Percentiles rank a stretch among this genome's conserved stretches.
Conservation (phyloP, 2,888 invertebrate genomes). For the Pomacea canaliculata region DNA sequence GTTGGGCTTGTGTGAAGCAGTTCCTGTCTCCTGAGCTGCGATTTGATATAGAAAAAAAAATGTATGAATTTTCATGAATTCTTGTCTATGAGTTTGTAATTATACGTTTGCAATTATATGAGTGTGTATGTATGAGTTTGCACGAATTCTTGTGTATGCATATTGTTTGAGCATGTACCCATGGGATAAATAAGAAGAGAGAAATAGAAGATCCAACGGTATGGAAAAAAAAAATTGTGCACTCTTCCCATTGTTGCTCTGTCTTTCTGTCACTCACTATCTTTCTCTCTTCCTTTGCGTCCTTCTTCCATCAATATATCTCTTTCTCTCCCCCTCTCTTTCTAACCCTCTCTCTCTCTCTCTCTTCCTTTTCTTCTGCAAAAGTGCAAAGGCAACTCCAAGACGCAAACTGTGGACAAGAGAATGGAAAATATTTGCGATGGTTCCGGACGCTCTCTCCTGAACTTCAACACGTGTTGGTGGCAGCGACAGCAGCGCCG, state of each 20-base stretch:
- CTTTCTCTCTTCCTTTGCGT: not conserved
- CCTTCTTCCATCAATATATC: not conserved
- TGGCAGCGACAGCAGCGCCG: too few species aligned
- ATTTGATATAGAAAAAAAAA: too few species aligned
- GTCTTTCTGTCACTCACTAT: not conserved
- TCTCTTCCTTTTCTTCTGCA: not conserved
- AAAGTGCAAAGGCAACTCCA: too few species aligned
- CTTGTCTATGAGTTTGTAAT: too few species aligned
- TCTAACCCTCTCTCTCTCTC: not conserved
- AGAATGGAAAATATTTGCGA: too few species aligned
- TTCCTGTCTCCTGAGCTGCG: too few species aligned
- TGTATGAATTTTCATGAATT: too few species aligned
- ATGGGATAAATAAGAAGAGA: not conserved
- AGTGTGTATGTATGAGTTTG: not conserved
- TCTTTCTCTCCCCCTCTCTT: not conserved
- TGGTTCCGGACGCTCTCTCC: too few species aligned
- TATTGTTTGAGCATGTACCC: not conserved
- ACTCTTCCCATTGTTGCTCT: not conserved
- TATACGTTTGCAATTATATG: not conserved
- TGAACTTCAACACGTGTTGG: too few species aligned
- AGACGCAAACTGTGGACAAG: too few species aligned
- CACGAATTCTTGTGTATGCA: not conserved
- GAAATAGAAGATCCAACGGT: not conserved
- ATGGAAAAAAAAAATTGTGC: not conserved
- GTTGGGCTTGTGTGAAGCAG: too few species aligned